Evolutionary conservation across 1,140 invertebrate genomes (phyloP), one percentile per base, ranked within the genome.

Genomic region (Drosophila leontia): DNA sequence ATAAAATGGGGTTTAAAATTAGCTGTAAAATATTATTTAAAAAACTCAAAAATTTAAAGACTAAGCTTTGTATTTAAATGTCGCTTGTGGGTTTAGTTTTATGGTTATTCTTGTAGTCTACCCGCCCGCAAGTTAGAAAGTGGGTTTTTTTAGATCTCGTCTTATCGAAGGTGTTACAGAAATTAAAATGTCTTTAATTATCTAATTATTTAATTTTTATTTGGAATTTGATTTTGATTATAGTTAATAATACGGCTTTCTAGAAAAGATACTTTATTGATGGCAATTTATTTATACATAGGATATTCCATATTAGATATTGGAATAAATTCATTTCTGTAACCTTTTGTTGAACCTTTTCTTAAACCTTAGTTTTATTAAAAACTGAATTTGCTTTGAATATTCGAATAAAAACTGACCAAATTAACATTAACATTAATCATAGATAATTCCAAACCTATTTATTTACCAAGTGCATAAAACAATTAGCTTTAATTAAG

Each of bases 401-500:
- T 15, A 53, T 19, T 35, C 12, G 1, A 1, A 3, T 15, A 15
- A 15, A 37, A 37, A 35, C 7, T 35, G 1, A 13, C 3, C 3
- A 35, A 35, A 19, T 35, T 2, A 35, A 9, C 12, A 35, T 13
- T 19, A 34, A 12, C 1, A 13, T 2, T 19, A 53, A 6, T 8
- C 35, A 23, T 3, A 35, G 3, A 0, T 37, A 23, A 8, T 3
- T 5, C 4, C 7, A 0, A 15, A 37, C 9, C 34, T 23, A 13
- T 9, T 15, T 55, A 0, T 23, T 3, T 19, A 2, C n/a, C 0
- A 19, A 15, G 2, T 9, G 7, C 2, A 2, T 2, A 23, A 37
- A 2, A 7, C 17, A 56, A 56, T 39, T 23, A 56, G 19, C 53
- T 39, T n/a, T 39, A 56, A 39, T 56, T 39, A 56, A 15, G 13